Conservation (phyloP, 2,113 vertebrate genomes). For the Mesocricetus auratus region DNA sequence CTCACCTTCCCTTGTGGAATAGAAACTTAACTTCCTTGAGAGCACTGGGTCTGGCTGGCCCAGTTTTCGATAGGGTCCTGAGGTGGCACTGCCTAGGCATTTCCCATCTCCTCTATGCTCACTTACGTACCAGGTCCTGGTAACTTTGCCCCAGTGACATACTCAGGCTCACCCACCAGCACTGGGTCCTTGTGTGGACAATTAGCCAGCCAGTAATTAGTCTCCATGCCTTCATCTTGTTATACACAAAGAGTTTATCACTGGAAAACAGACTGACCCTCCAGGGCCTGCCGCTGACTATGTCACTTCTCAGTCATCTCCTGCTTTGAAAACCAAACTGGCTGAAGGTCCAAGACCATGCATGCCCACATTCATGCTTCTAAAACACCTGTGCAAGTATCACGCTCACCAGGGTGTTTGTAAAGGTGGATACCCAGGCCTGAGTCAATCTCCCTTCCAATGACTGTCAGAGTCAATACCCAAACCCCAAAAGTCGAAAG, state of each 20-base stretch:
- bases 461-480: not conserved
- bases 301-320: not conserved
- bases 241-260: not conserved
- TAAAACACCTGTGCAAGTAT: not conserved
- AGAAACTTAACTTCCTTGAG: not conserved
- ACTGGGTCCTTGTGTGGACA: accelerated
- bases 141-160: not conserved
- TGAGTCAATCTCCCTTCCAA: not conserved
- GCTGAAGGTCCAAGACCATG: accelerated
- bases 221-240: not conserved
- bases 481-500: not conserved
- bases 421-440: not conserved
- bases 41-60: not conserved
- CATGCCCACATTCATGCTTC: accelerated
- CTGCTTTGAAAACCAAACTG: not conserved
- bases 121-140: not conserved
- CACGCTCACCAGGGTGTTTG: not conserved
- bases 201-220: not conserved
- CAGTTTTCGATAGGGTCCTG: not conserved
- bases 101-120: not conserved
- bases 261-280: not conserved
- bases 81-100: no score
- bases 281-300: not conserved
- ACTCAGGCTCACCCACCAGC: not conserved
- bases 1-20: not conserved